phyloP scores from a whole-genome alignment of 2,797 vertebrate genomes.

The Sebastolobus alascanus region DNA sequence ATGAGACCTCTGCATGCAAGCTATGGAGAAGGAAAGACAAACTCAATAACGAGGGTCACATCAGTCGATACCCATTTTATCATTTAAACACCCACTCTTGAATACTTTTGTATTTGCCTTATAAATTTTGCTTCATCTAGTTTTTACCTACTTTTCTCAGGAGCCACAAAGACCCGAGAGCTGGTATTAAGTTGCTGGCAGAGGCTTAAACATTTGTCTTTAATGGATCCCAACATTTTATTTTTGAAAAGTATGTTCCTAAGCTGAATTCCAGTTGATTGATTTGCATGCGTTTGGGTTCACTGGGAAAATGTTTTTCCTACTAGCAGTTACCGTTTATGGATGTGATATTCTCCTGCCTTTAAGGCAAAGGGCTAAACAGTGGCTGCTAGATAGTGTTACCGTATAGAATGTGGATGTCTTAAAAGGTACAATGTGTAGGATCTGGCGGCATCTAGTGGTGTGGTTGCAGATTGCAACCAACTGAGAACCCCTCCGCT shows the following conservation, averaged over 20 bases:
- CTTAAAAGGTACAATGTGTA: not conserved
- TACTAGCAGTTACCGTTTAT: not conserved
- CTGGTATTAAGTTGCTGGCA: not conserved
- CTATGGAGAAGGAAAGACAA: conserved; percentile 70
- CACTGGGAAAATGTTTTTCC: not conserved
- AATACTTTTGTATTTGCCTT: not conserved
- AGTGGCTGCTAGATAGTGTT: not conserved
- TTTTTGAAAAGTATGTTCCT: not conserved
- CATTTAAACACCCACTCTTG: not conserved
- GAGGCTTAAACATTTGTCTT: not conserved
- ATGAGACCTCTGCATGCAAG: conserved; percentile 97
- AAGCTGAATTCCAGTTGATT: not conserved
- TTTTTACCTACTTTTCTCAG: not conserved
- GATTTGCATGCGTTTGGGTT: not conserved
- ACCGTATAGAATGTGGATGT: not conserved
- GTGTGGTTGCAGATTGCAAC: no score
- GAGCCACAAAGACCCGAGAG: not conserved
- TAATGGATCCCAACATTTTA: not conserved
- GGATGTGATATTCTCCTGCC: not conserved
- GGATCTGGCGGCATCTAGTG: no score
- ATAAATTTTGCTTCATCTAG: not conserved
- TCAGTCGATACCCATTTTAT: not conserved
- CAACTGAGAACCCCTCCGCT: no score
- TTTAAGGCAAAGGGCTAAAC: not conserved
- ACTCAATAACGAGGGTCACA: not conserved